phyloP scores from a whole-genome alignment of 53 echinoderm and acorn worm genomes.

The Luidia sarsii region DNA sequence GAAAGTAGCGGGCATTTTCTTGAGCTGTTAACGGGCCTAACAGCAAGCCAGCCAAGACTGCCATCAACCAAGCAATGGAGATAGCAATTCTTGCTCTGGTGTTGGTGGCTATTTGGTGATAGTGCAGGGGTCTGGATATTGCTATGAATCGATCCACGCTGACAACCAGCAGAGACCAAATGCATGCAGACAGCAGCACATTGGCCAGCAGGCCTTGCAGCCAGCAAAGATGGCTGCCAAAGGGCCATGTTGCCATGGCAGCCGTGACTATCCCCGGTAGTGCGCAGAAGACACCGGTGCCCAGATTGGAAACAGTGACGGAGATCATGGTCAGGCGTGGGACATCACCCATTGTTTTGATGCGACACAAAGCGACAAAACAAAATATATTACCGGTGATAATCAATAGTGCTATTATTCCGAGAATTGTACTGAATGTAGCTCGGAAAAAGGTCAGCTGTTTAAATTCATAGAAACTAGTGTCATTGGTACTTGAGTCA shows the following conservation, averaged over 20 bases:
- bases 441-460: conserved; percentile 3
- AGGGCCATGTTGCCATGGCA: conserved; percentile 18
- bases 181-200: conserved; percentile 5
- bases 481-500: neutral
- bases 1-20: neutral
- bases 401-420: neutral
- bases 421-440: conserved; percentile 1
- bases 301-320: neutral
- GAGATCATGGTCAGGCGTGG: conserved; percentile 1
- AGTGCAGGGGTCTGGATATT: neutral
- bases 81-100: neutral
- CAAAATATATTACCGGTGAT: neutral
- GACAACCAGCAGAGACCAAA: neutral
- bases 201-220: neutral
- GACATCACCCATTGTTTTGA: neutral
- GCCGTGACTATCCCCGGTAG: neutral
- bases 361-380: neutral
- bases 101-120: neutral
- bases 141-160: neutral
- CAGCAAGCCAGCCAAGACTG: neutral
- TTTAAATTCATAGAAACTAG: neutral
- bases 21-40: neutral
- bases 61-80: neutral
- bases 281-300: neutral
- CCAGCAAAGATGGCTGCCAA: conserved; percentile 1